Evolutionary conservation across 1,140 invertebrate species (phyloP).

Genomic region (Diorhabda sublineata): DNA sequence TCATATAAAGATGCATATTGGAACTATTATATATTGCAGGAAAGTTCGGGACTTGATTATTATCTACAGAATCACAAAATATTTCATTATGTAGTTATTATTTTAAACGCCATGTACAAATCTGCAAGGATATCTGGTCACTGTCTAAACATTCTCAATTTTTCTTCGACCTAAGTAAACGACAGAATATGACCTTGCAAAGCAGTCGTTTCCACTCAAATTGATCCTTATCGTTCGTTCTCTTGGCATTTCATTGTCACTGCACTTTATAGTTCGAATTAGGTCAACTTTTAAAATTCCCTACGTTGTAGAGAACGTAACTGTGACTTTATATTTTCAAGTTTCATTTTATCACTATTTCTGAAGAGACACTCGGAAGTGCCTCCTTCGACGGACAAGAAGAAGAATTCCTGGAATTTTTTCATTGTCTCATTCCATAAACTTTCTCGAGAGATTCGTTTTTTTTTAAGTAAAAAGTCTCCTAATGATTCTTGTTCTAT

Average conservation of each 20-base stretch:
- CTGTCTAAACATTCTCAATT: too few species aligned
- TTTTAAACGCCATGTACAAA: too few species aligned
- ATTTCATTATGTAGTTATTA: too few species aligned
- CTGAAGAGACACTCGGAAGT: neutral
- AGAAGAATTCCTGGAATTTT: constrained; percentile 2
- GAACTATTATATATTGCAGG: too few species aligned
- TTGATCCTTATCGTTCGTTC: neutral
- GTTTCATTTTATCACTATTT: neutral
- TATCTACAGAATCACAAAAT: too few species aligned
- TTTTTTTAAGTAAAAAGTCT: constrained; percentile 3
- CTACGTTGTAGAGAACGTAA: neutral
- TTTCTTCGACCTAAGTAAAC: too few species aligned
- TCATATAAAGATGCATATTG: too few species aligned
- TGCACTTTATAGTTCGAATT: neutral
- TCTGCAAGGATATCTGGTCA: too few species aligned
- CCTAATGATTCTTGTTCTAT: constrained; percentile 1
- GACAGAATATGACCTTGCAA: too few species aligned
- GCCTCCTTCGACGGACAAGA: neutral
- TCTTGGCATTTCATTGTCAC: constrained; percentile 1
- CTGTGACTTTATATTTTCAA: neutral
- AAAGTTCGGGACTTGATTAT: too few species aligned
- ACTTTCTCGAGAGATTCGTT: neutral
- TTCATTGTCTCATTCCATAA: neutral
- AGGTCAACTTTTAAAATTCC: neutral
- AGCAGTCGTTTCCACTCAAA: neutral